Conservation (phyloP, 2,888 invertebrate genomes). For the Drosophila mulleri region DNA sequence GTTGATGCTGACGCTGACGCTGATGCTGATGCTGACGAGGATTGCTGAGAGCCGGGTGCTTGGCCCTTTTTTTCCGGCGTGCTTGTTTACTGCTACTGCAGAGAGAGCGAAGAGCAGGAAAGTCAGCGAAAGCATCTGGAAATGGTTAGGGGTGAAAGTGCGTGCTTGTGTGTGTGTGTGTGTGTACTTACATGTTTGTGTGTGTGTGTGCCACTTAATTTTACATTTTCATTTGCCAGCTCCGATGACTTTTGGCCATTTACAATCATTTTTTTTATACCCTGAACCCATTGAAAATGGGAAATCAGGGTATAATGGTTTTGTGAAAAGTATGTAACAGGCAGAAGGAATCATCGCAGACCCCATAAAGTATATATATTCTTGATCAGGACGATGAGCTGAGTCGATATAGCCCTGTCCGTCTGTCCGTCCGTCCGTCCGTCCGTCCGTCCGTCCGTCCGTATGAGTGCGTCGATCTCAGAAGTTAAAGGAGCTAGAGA, state of each 20-base stretch:
- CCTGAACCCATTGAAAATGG: no score
- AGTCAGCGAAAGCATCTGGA: conserved; percentile 3
- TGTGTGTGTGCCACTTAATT: conserved; percentile 69
- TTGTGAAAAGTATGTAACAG: no score
- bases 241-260: conserved; percentile 74
- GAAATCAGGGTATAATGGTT: no score
- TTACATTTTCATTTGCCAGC: conserved; percentile 79
- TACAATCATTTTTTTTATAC: conserved; percentile 74
- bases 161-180: conserved; percentile 7
- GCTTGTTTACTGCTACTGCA: conserved; percentile 61
- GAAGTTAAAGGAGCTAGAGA: no score
- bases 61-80: conserved; percentile 61
- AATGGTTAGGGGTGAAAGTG: conserved; percentile 2
- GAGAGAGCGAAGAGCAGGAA: not conserved
- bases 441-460: no score
- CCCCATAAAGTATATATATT: no score
- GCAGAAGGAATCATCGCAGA: no score
- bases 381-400: no score
- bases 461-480: no score
- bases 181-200: conserved; percentile 24
- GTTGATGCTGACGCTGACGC: conserved; percentile 6
- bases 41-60: conserved; percentile 52
- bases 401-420: no score
- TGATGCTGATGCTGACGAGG: conserved; percentile 26
- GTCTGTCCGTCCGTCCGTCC: no score